Evolutionary conservation across 2,888 invertebrate genomes (phyloP).

Genomic region (Tipula unca): DNA sequence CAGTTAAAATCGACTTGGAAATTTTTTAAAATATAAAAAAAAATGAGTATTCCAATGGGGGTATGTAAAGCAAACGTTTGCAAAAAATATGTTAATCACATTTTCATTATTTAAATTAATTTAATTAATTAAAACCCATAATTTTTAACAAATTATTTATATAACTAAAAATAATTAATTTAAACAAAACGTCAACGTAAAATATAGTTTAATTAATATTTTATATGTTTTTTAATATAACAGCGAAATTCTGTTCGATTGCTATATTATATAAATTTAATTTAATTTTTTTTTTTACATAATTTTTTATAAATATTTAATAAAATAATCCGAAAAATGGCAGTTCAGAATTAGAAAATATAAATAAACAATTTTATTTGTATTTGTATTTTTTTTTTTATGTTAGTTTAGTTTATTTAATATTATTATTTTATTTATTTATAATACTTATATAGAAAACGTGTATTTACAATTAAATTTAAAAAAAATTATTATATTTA

Average conservation of each 20-base stretch:
- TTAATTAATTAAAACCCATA: background rate
- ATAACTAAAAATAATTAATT: background rate
- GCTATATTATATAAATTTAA: background rate
- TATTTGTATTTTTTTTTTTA: background rate
- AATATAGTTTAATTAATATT: background rate
- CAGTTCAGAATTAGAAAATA: slow-evolving; percentile 4
- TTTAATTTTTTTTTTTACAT: background rate
- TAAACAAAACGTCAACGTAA: background rate
- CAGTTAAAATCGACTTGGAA: too few relatives aligned
- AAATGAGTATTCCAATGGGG: background rate
- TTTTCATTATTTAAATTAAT: background rate
- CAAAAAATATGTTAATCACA: background rate
- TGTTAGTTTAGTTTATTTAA: background rate
- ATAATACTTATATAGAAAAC: slow-evolving; percentile 3
- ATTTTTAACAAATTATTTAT: background rate
- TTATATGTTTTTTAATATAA: background rate
- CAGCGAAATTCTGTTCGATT: background rate
- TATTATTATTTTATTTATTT: background rate
- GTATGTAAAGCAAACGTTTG: background rate
- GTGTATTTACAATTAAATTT: slow-evolving; percentile 14
- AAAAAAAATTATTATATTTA: background rate
- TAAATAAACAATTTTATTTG: background rate
- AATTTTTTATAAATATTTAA: slow-evolving; percentile 4
- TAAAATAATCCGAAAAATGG: background rate
- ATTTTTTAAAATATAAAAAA: background rate